Conservation (phyloP, 2,113 vertebrate genomes). For the Ariopsis seemanni region DNA sequence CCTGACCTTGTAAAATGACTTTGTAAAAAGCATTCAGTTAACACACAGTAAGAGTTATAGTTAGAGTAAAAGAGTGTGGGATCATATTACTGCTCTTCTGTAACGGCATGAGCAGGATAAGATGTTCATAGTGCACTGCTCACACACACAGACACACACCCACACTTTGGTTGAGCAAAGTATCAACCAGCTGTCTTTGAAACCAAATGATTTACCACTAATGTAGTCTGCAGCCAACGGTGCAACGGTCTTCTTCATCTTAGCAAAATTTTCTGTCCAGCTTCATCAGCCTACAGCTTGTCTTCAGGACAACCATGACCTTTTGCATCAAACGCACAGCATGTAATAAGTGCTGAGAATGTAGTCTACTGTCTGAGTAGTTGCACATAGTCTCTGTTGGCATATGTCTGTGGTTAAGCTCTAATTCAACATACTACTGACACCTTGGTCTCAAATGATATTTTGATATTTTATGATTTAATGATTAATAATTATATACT, state of each 20-base stretch:
- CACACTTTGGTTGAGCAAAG: conserved; percentile 2
- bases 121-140: conserved; percentile 30
- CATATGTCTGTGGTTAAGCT: not conserved
- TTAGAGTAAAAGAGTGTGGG: not conserved
- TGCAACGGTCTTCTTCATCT: conserved; percentile 38
- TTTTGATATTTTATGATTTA: too few relatives aligned
- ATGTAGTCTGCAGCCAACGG: conserved; percentile 50
- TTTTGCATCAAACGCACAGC: conserved; percentile 3
- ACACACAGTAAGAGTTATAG: not conserved
- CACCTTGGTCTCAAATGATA: not conserved
- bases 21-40: not conserved
- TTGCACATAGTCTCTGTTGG: not conserved
- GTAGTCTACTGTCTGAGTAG: not conserved
- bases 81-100: conserved; percentile 41
- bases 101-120: conserved; percentile 48
- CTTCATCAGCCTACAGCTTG: not conserved
- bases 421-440: not conserved
- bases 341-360: not conserved
- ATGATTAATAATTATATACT: too few relatives aligned
- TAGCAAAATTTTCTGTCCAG: not conserved
- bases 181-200: conserved; percentile 58
- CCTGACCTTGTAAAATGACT: not conserved
- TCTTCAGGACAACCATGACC: not conserved
- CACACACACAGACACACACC: conserved; percentile 19
- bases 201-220: conserved; percentile 61